These are phyloP conservation scores for Cataglyphis albicans DNA, from an alignment of 2,888 invertebrate species.

Conservation along the genomic window DNA sequence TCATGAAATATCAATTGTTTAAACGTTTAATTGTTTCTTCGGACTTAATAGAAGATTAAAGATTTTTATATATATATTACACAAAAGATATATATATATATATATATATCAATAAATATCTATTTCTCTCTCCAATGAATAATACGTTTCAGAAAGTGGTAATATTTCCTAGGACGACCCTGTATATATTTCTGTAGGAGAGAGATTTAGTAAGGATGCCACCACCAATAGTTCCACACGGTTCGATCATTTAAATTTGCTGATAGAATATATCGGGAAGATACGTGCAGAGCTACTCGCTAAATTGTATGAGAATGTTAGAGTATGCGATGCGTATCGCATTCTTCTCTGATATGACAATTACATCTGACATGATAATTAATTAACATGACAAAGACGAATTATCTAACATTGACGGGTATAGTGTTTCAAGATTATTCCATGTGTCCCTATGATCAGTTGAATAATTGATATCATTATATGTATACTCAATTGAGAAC, in stretches of 20 bases:
- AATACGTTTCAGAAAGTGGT: slow-evolving; percentile 10
- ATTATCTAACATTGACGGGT: slow-evolving; percentile 11
- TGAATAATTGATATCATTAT: slow-evolving; percentile 14
- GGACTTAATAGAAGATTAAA: background rate
- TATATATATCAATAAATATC: background rate
- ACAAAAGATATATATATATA: background rate
- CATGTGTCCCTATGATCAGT: background rate
- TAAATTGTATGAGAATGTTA: slow-evolving; percentile 34
- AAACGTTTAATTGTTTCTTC: background rate
- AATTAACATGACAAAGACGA: slow-evolving; percentile 23
- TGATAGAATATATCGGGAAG: slow-evolving; percentile 26
- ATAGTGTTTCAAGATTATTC: slow-evolving; percentile 5
- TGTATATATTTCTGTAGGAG: background rate
- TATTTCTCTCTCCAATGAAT: slow-evolving; percentile 13
- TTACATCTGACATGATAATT: slow-evolving; percentile 23
- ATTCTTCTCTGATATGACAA: background rate
- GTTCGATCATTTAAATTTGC: slow-evolving; percentile 27
- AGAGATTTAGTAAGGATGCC: slow-evolving; percentile 29
- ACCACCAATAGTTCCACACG: slow-evolving; percentile 49
- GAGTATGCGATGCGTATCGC: slow-evolving; percentile 5
- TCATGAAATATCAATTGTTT: background rate
- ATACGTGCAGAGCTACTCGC: slow-evolving; percentile 32
- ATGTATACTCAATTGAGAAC: background rate
- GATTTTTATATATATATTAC: background rate
- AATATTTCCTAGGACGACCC: slow-evolving; percentile 22